A percentile compares a stretch with the other conserved stretches of the same genome.
These are phyloP conservation scores for Saguinus midas DNA, from an alignment of 2,113 vertebrate genomes.

Conservation along the genomic window DNA sequence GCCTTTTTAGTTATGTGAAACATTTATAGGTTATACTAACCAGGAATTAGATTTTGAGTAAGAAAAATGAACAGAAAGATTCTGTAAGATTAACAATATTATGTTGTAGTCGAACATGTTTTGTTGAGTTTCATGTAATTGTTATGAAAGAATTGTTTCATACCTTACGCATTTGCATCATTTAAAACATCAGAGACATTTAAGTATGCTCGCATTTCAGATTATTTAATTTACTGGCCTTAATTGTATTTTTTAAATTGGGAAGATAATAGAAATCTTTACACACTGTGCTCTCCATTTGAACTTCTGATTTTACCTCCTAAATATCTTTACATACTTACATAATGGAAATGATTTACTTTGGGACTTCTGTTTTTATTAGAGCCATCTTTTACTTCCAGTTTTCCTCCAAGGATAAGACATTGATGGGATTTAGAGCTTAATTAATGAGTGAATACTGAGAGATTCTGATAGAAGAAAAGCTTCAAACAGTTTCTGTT, in stretches of 20 bases:
- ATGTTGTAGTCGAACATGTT: neutral
- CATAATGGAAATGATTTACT: constrained; percentile 16
- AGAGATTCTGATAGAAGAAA: constrained; percentile 21
- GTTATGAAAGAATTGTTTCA: constrained; percentile 18
- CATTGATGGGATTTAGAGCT: constrained; percentile 13
- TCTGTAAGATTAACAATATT: neutral
- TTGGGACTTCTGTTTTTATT: neutral
- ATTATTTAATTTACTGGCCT: constrained; percentile 8
- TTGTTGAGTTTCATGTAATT: constrained; percentile 15
- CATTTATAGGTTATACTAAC: neutral
- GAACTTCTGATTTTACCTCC: neutral
- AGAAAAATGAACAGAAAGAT: neutral
- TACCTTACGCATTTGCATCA: constrained; percentile 25
- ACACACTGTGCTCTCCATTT: neutral
- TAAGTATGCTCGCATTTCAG: neutral
- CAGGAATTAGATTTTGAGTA: neutral
- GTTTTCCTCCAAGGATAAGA: neutral
- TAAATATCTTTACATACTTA: neutral
- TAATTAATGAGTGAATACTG: neutral
- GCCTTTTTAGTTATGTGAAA: neutral
- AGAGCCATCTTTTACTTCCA: neutral
- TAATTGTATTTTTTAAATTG: neutral
- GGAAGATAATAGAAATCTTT: constrained; percentile 3
- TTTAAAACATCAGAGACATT: constrained; percentile 7
- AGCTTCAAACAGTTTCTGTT: constrained; percentile 5